Evolutionary conservation across 2,888 invertebrate genomes (phyloP), one percentile per base, ranked within the genome.

Genomic region (Patella depressa): DNA sequence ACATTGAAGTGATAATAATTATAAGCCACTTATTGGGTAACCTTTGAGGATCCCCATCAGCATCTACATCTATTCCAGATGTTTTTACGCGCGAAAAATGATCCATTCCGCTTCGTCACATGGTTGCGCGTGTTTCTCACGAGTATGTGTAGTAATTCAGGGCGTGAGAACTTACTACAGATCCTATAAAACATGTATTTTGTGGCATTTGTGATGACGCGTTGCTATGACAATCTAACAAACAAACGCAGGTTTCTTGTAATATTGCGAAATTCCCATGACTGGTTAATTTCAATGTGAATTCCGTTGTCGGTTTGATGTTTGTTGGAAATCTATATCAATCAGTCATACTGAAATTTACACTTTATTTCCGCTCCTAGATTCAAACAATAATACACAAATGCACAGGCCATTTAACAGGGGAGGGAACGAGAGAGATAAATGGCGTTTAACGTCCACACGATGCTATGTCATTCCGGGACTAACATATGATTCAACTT

Each of bases 71-170:
- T 24, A 65, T 65, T 2, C 65, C 65, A 65, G 65, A 65, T 65
- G 65, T 19, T 65, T 65, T 65, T 65, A 65, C 65, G 65, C 65
- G 65, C 65, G 19, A 65, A 65, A 65, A 65, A 19, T 65, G 65
- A 65, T 65, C 65, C 24, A 65, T 65, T 65, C 19, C 65, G 65
- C 65, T 24, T 65, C 65, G 24, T 65, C 65, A 65, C 65, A 65
- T 65, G 65, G 24, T 65, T 24, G 65, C 65, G 24, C 19, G 19
- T 19, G 59, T 59, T 65, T 65, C 65, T 65, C 65, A 65, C 65
- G 65, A 65, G 24, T 24, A 24, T 11, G 19, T 24, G 65, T 65
- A 65, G 65, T 65, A 24, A 65, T 24, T 24, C 24, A 65, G 65
- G 24, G 65, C 65, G 65, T 65, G 65, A 65, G 65, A 65, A 65